These are phyloP conservation scores for Drosophila sturtevanti DNA, from an alignment of 1,140 invertebrate species.

Conservation along the genomic window DNA sequence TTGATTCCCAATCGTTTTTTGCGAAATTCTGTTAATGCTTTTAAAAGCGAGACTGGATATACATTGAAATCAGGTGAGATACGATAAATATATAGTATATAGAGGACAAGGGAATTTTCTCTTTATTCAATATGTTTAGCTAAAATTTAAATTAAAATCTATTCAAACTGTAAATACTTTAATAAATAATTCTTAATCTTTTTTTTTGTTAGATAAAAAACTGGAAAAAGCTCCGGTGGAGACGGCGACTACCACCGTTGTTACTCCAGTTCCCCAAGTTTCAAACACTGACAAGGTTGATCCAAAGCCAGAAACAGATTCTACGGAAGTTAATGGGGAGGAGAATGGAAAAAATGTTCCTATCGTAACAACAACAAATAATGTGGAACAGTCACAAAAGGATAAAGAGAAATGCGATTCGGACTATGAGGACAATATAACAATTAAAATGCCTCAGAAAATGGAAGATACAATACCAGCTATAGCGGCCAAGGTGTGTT, in stretches of 20 bases:
- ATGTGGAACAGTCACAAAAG: constrained; percentile 32
- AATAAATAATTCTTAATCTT: background rate
- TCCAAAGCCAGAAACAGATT: constrained; percentile 13
- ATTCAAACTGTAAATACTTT: background rate
- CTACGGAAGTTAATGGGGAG: constrained; percentile 31
- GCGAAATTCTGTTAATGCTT: constrained; percentile 92
- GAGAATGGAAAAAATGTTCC: constrained; percentile 16
- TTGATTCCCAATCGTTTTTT: constrained; percentile 96
- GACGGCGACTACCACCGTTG: background rate
- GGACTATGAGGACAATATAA: constrained; percentile 85
- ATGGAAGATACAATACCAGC: constrained; percentile 19
- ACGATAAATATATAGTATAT: too few species aligned
- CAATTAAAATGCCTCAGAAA: constrained; percentile 83
- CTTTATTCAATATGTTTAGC: too few species aligned
- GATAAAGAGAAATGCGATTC: constrained; percentile 83
- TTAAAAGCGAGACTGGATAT: constrained; percentile 95
- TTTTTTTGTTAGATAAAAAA: constrained; percentile 21
- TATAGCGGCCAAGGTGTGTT: constrained; percentile 37
- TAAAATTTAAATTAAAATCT: too few species aligned
- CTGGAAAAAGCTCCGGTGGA: constrained; percentile 9
- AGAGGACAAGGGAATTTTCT: too few species aligned
- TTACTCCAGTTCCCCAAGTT: background rate
- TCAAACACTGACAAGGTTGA: constrained; percentile 7
- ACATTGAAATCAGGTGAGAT: constrained; percentile 68
- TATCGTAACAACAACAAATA: constrained; percentile 36